phyloP scores from a whole-genome alignment of 2,113 vertebrate genomes.

The Psittacus erithacus region DNA sequence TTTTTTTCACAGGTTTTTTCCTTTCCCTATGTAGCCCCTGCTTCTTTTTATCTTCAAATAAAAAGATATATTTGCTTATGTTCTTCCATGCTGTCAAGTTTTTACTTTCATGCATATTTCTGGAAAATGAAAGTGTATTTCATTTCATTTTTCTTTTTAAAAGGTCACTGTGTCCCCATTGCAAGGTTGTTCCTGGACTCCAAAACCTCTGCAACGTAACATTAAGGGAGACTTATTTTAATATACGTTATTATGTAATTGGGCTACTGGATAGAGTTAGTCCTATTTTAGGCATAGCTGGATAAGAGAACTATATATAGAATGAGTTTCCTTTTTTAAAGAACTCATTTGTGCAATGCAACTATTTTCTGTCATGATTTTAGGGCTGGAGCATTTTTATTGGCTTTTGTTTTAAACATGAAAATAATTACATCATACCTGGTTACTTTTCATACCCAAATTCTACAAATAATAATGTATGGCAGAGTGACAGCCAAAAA shows the following conservation, averaged over 20 bases:
- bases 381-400: constrained; percentile 26
- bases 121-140: constrained; percentile 82
- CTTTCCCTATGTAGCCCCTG: constrained; percentile 84
- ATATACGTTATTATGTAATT: constrained; percentile 66
- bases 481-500: constrained; percentile 74
- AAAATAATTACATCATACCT: constrained; percentile 54
- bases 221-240: constrained; percentile 74
- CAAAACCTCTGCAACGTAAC: constrained; percentile 59
- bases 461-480: constrained; percentile 77
- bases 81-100: constrained; percentile 84
- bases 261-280: constrained; percentile 66
- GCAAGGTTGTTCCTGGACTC: constrained; percentile 71
- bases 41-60: constrained; percentile 89
- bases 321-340: constrained; percentile 71
- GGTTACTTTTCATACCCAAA: constrained; percentile 71
- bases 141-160: constrained; percentile 72
- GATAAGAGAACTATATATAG: constrained; percentile 74
- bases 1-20: constrained; percentile 83
- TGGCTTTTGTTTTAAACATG: constrained; percentile 16
- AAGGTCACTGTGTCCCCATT: constrained; percentile 79
- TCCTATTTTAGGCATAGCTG: constrained; percentile 75
- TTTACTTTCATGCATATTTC: constrained; percentile 85
- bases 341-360: constrained; percentile 37
- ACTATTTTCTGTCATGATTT: constrained; percentile 52
- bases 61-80: constrained; percentile 90